Percentiles rank a stretch among this genome's conserved stretches.
Evolutionary conservation across 2,888 invertebrate genomes (phyloP).

Genomic region (Limnephilus marmoratus): DNA sequence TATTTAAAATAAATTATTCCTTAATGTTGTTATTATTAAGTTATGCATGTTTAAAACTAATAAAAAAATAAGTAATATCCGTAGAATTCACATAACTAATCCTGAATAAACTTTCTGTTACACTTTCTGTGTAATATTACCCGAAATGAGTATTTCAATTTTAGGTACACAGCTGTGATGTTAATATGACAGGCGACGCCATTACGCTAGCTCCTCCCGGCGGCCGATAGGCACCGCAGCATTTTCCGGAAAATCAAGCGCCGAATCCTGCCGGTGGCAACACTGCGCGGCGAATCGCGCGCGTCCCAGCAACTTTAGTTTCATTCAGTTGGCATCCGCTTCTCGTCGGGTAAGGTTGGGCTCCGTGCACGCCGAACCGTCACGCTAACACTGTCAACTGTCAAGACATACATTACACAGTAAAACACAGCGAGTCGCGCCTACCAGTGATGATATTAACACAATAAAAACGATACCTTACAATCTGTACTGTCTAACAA

Average conservation of each 20-base stretch:
- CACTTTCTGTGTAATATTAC: background rate
- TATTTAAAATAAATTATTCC: too few species aligned
- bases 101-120: background rate
- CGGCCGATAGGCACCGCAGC: constrained; percentile 15
- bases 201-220: background rate
- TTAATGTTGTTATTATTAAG: too few species aligned
- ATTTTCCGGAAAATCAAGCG: constrained; percentile 51
- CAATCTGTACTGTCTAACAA: background rate
- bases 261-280: constrained; percentile 48
- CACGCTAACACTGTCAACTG: constrained; percentile 60
- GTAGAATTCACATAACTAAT: too few species aligned
- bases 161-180: background rate
- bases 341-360: constrained; percentile 59
- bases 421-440: constrained; percentile 38
- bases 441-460: constrained; percentile 31
- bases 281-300: constrained; percentile 33
- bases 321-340: constrained; percentile 61
- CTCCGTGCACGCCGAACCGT: constrained; percentile 55
- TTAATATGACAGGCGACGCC: background rate
- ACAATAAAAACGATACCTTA: background rate
- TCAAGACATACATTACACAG: constrained; percentile 48
- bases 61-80: too few species aligned
- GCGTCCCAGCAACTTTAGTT: constrained; percentile 48
- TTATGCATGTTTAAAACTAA: too few species aligned
- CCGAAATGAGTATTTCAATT: background rate